phyloP scores from a whole-genome alignment of 2,888 invertebrate species.

The Chironomus riparius region DNA sequence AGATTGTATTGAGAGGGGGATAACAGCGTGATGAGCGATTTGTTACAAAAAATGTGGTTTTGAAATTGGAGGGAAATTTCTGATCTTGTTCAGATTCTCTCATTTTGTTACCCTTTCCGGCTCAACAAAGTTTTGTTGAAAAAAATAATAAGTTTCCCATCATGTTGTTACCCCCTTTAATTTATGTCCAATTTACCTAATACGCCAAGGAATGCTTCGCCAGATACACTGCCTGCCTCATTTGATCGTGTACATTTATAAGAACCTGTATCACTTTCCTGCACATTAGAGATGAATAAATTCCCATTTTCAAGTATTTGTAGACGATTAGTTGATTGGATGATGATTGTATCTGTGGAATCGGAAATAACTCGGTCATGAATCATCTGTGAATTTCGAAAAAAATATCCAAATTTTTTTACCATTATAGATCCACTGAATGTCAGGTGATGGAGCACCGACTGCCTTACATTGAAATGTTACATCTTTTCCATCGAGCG shows the following conservation, averaged over 20 bases:
- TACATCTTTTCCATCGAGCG: slow-evolving; percentile 87
- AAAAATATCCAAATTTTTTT: slow-evolving; percentile 31
- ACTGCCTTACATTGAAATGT: slow-evolving; percentile 77
- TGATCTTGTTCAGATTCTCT: no score
- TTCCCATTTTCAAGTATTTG: slow-evolving; percentile 81
- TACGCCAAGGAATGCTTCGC: slow-evolving; percentile 72
- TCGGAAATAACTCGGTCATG: not conserved
- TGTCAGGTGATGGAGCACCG: slow-evolving; percentile 84
- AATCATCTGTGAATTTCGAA: not conserved
- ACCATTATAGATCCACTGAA: slow-evolving; percentile 90
- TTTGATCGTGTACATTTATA: slow-evolving; percentile 85
- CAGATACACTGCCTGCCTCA: slow-evolving; percentile 78
- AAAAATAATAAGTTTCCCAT: no score
- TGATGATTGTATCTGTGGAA: slow-evolving; percentile 45
- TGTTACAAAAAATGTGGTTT: no score
- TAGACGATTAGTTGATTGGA: slow-evolving; percentile 63
- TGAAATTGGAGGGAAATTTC: no score
- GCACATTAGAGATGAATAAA: slow-evolving; percentile 76
- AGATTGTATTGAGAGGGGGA: no score
- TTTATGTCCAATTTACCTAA: slow-evolving; percentile 65
- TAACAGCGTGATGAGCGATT: no score
- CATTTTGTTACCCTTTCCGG: no score
- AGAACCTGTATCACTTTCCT: slow-evolving; percentile 73
- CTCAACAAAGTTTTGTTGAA: no score
- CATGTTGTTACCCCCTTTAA: no score